A percentile compares a stretch with the other conserved stretches of the same genome.
phyloP scores from a whole-genome alignment of 2,888 invertebrate species.

The Rhingia campestris region DNA sequence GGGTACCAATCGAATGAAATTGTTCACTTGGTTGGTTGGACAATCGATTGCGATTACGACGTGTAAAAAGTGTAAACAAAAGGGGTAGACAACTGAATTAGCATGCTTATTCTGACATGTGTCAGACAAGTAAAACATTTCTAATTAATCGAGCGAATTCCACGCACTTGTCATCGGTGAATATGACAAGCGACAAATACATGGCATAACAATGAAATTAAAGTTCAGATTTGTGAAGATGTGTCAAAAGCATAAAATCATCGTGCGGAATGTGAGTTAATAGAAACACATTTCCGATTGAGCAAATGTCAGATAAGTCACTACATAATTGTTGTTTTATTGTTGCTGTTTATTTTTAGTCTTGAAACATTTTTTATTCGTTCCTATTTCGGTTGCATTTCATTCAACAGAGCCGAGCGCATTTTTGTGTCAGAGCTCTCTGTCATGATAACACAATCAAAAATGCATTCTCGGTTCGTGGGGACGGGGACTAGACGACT shows the following conservation, averaged over 20 bases:
- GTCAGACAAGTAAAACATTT: slow-evolving; percentile 28
- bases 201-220: background rate
- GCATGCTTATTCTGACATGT: background rate
- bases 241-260: background rate
- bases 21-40: no score
- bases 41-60: no score
- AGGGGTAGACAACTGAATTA: no score
- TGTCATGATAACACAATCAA: slow-evolving; percentile 47
- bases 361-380: slow-evolving; percentile 3
- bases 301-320: background rate
- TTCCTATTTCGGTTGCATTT: slow-evolving; percentile 25
- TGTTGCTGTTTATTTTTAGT: slow-evolving; percentile 17
- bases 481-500: background rate
- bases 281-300: slow-evolving; percentile 2
- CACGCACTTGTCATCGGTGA: background rate
- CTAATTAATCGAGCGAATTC: slow-evolving; percentile 32
- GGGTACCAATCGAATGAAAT: no score
- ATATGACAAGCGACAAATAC: no score
- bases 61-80: no score
- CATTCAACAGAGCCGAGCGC: background rate
- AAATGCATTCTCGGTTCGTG: slow-evolving; percentile 28
- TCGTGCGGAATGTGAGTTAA: slow-evolving; percentile 1
- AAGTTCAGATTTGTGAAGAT: background rate
- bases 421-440: slow-evolving; percentile 1
- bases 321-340: background rate